A percentile compares a stretch with the other conserved stretches of the same genome.
Evolutionary conservation across 2,113 vertebrate genomes (phyloP).

Genomic region (Chauna torquata): DNA sequence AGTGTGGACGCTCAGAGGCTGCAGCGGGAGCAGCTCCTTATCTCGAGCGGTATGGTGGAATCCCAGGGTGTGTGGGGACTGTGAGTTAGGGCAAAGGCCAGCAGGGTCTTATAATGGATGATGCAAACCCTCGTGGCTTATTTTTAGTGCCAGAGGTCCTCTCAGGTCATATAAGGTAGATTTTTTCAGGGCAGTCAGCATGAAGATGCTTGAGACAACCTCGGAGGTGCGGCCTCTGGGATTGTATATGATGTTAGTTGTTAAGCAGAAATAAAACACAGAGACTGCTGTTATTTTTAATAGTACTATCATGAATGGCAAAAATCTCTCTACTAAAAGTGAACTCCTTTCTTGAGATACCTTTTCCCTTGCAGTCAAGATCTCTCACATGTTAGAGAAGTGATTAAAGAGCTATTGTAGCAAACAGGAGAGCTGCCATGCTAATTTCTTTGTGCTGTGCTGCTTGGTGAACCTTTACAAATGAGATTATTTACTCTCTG

Average conservation of each 20-base stretch:
- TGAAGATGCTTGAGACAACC: neutral
- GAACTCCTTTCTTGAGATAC: neutral
- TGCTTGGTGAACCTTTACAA: slow-evolving; percentile 70
- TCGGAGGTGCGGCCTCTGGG: neutral
- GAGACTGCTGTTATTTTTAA: neutral
- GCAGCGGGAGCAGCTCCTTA: neutral
- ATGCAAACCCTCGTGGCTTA: neutral
- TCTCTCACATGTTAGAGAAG: neutral
- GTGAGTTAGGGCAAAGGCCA: neutral
- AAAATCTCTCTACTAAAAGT: neutral
- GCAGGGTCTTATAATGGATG: neutral
- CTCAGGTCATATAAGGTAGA: neutral
- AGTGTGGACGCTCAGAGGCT: neutral
- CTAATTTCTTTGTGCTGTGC: slow-evolving; percentile 62
- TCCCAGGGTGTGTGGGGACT: neutral
- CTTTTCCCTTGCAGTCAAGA: neutral
- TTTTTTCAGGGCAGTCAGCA: neutral
- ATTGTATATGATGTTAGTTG: neutral
- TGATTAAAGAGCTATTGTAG: slow-evolving; percentile 14
- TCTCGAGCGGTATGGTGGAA: neutral
- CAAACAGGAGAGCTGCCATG: slow-evolving; percentile 5
- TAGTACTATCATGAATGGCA: neutral
- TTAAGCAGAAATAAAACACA: neutral
- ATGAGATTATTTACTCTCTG: slow-evolving; percentile 63
- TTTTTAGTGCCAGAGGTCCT: neutral